Evolutionary conservation across 2,797 vertebrate genomes (phyloP).

Genomic region (Gadopsis marmoratus): DNA sequence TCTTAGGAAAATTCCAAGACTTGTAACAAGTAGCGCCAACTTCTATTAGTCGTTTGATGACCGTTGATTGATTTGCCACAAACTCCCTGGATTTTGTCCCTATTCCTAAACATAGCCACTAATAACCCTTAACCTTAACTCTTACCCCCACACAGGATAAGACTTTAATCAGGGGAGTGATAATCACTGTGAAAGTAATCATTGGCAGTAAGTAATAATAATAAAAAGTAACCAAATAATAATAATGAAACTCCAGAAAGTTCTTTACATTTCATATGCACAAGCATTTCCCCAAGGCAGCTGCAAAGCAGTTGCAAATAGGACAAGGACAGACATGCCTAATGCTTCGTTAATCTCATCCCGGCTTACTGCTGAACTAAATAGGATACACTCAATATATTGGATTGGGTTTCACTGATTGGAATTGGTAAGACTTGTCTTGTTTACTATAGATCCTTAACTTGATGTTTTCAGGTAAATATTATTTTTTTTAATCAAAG

Average conservation of each 20-base stretch:
- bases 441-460: conserved; percentile 41
- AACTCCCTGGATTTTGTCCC: conserved; percentile 18
- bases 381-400: conserved; percentile 43
- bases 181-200: conserved; percentile 38
- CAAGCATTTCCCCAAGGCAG: background rate
- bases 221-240: background rate
- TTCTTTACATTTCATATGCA: conserved; percentile 6
- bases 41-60: background rate
- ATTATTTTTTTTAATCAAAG: background rate
- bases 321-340: conserved; percentile 28
- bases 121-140: conserved; percentile 24
- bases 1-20: background rate
- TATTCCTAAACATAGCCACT: conserved; percentile 38
- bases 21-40: background rate
- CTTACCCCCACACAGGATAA: conserved; percentile 8
- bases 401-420: conserved; percentile 44
- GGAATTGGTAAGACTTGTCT: conserved; percentile 34
- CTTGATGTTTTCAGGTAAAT: background rate
- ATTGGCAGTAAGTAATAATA: conserved; percentile 12
- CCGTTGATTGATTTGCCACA: conserved; percentile 23
- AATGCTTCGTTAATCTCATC: conserved; percentile 45
- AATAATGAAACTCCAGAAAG: background rate
- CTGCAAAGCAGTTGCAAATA: conserved; percentile 33
- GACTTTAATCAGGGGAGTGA: background rate
- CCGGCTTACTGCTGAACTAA: conserved; percentile 31